Conservation (phyloP, 2,797 vertebrate genomes). For the Limnodromus scolopaceus region DNA sequence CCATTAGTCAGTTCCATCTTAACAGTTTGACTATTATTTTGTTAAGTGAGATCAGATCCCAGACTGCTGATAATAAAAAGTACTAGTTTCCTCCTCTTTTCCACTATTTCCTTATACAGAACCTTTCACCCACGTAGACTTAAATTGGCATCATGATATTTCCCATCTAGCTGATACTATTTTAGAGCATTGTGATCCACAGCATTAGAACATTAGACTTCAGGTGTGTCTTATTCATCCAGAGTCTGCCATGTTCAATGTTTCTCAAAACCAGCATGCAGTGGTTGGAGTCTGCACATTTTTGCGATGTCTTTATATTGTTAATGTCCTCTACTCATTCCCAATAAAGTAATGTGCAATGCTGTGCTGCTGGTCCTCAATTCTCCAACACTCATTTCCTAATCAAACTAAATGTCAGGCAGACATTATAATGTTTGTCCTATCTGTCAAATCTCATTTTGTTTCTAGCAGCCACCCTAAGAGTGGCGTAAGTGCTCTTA, state of each 20-base stretch:
- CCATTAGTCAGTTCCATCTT: neutral
- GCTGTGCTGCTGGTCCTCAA: neutral
- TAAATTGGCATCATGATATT: neutral
- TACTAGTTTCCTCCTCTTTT: neutral
- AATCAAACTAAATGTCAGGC: neutral
- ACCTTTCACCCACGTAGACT: fast-evolving
- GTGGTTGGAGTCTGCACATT: fast-evolving
- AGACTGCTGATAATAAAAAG: neutral
- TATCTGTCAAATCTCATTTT: neutral
- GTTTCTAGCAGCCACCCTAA: neutral
- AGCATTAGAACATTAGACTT: neutral
- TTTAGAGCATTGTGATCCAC: neutral
- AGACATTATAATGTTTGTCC: neutral
- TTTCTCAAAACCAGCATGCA: neutral
- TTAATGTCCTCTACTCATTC: neutral
- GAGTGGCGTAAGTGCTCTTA: neutral
- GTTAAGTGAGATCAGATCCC: neutral
- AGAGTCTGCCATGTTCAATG: neutral
- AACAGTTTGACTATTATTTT: neutral
- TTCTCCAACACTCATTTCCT: neutral
- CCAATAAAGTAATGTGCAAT: neutral
- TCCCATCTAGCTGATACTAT: neutral
- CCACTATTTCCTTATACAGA: neutral
- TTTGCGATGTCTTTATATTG: neutral
- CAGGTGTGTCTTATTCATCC: neutral